Evolutionary conservation across 2,797 vertebrate genomes (phyloP), one percentile per base, ranked within the genome.

Genomic region (Sebastes hubbsi): DNA sequence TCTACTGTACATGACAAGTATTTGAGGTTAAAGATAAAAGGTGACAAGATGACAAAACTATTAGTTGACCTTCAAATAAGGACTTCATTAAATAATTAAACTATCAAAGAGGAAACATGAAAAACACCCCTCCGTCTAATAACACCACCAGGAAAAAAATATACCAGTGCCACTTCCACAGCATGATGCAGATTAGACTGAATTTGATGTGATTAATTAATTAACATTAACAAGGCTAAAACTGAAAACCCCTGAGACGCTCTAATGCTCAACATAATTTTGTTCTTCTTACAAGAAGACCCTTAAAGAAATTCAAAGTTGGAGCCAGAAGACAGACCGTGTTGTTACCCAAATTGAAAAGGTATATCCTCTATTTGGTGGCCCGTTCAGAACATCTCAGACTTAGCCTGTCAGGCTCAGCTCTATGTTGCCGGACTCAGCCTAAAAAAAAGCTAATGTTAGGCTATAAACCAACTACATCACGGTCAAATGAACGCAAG

Each of bases 121-220:
- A 60, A 63, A 64, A 56, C 6, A 38, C 20, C n/a, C 5, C 24
- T 34, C n/a, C 0, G 10, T 52, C 29, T 24, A 36, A 71, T 36
- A 22, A 42, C 61, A 54, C 9, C 10, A 42, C 5, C 14, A 14
- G 20, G 32, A 24, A 6, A 54, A 36, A 18, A 3, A 58, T n/a
- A 36, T 32, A 64, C 9, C 34, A 10, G 10, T 60, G 54, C 29
- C 52, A 54, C 68, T 32, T 9, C 32, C 77, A 18, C 62, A 62
- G 59, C 29, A 65, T 78, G 77, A 68, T 64, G 63, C 59, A 22
- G 71, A 85, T 85, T 69, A 65, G 38, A 64, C 34, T 42, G 34
- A 72, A 83, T 75, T 69, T 72, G n/a, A 52, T 46, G 18, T 59
- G 63, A 84, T 74, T 79, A 62, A 56, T 73, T 82, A 24, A 85